Conservation (phyloP, 2,797 vertebrate genomes). For the Pseudochromis fuscus region DNA sequence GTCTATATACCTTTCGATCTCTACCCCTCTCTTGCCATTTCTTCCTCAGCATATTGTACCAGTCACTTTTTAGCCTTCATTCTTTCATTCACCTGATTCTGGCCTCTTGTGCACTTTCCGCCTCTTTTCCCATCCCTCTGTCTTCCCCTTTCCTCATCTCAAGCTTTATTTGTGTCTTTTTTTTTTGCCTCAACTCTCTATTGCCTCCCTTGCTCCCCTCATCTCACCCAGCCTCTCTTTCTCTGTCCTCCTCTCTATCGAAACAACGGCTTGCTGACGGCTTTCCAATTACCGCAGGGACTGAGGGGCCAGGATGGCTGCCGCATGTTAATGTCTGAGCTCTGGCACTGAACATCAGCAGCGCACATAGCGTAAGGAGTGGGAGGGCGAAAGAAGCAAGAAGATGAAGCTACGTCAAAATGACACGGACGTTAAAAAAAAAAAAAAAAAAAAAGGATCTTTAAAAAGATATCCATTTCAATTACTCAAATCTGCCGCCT, state of each 20-base stretch:
- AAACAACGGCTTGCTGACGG: constrained; percentile 79
- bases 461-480: constrained; percentile 28
- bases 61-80: constrained; percentile 52
- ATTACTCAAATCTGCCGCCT: constrained; percentile 16
- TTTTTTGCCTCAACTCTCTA: constrained; percentile 43
- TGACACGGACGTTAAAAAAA: constrained; percentile 25
- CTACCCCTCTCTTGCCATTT: constrained; percentile 17
- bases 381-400: constrained; percentile 20
- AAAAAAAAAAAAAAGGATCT: background rate
- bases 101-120: constrained; percentile 35
- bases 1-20: constrained; percentile 34
- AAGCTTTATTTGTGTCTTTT: constrained; percentile 58
- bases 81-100: constrained; percentile 48
- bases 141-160: constrained; percentile 40
- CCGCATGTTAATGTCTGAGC: constrained; percentile 82
- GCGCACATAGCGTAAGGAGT: constrained; percentile 19
- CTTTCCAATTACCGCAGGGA: constrained; percentile 87
- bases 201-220: constrained; percentile 57
- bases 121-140: constrained; percentile 28
- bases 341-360: constrained; percentile 58
- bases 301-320: constrained; percentile 74
- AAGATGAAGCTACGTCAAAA: constrained; percentile 47
- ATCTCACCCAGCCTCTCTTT: constrained; percentile 53
- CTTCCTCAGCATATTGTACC: constrained; percentile 23
- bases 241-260: constrained; percentile 51